Conservation (phyloP, 2,113 vertebrate genomes). For the Aix galericulata region DNA sequence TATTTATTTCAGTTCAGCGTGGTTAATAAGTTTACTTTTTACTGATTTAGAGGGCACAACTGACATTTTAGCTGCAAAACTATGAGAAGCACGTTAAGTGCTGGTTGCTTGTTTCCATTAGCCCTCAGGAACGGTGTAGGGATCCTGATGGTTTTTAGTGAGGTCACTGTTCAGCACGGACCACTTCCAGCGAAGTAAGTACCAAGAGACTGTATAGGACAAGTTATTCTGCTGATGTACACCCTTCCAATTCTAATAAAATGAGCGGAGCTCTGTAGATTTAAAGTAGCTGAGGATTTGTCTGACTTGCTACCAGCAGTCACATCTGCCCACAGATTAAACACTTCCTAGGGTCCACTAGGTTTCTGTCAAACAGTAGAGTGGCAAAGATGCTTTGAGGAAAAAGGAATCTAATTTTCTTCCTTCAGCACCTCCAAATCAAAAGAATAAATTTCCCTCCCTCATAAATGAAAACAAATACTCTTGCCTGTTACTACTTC, state of each 20-base stretch:
- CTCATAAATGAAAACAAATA: neutral
- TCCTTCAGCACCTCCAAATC: neutral
- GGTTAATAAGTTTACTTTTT: conserved; percentile 37
- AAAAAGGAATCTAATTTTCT: neutral
- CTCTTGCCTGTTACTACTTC: neutral
- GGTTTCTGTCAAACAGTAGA: neutral
- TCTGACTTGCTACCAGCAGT: neutral
- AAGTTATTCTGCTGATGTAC: neutral
- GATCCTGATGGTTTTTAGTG: neutral
- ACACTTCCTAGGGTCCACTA: neutral
- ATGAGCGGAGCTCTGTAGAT: neutral
- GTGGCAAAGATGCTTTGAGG: neutral
- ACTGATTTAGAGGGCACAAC: conserved; percentile 4
- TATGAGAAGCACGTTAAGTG: conserved; percentile 8
- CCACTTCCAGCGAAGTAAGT: neutral
- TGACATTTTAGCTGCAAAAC: conserved; percentile 13
- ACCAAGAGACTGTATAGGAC: neutral
- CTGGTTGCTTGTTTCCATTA: conserved; percentile 14
- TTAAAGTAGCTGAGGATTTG: neutral
- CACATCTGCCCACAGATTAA: neutral
- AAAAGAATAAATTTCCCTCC: neutral
- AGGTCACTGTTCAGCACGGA: neutral
- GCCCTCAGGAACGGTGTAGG: neutral
- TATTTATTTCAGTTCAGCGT: conserved; percentile 43
- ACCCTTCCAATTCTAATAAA: neutral